These are phyloP conservation scores for Aegotheles bennettii DNA, from an alignment of 2,113 vertebrate genomes.

Conservation along the genomic window DNA sequence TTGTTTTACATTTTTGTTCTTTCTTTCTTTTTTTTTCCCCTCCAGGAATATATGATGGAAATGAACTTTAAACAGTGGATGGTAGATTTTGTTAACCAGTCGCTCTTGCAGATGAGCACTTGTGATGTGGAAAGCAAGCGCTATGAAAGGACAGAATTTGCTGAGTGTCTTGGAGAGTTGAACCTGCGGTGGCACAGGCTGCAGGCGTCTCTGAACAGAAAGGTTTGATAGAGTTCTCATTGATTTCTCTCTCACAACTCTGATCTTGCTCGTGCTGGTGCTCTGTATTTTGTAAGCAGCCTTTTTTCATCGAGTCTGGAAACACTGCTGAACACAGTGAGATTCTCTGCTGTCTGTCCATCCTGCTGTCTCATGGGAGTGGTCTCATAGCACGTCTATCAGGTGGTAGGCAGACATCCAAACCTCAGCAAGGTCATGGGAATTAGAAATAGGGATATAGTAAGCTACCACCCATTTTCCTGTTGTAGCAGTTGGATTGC, in stretches of 20 bases:
- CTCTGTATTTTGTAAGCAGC: neutral
- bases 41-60: slow-evolving; percentile 78
- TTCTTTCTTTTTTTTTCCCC: neutral
- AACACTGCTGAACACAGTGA: neutral
- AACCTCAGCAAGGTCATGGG: neutral
- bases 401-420: neutral
- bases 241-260: neutral
- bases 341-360: neutral
- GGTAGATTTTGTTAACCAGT: slow-evolving; percentile 85
- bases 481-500: neutral
- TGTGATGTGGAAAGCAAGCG: slow-evolving; percentile 76
- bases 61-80: slow-evolving; percentile 80
- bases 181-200: slow-evolving; percentile 80
- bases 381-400: neutral
- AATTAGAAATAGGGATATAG: neutral
- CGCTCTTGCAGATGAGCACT: slow-evolving; percentile 75
- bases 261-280: neutral
- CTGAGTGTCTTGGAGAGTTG: slow-evolving; percentile 83
- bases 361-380: neutral
- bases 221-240: slow-evolving; percentile 66
- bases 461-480: neutral
- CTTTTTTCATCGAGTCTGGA: neutral
- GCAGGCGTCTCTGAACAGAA: slow-evolving; percentile 70
- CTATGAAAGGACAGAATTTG: slow-evolving; percentile 78
- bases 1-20: neutral